phyloP scores from a whole-genome alignment of 1,140 invertebrate species.

The Zaprionus davidi region DNA sequence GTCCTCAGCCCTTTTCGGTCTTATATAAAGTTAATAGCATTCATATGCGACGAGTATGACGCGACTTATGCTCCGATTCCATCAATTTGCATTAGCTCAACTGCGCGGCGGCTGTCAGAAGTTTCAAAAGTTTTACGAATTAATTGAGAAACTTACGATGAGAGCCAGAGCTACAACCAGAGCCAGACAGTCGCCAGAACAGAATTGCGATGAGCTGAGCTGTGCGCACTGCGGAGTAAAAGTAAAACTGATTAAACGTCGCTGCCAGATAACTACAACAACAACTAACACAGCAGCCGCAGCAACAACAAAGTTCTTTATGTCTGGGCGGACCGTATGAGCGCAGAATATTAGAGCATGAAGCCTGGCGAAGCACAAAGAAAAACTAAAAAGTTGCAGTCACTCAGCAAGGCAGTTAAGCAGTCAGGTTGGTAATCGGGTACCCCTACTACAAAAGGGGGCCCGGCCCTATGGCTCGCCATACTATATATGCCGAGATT shows the following conservation, averaged over 20 bases:
- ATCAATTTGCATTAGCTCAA: constrained; percentile 69
- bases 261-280: constrained; percentile 46
- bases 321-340: constrained; percentile 36
- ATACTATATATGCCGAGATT: constrained; percentile 5
- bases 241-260: constrained; percentile 68
- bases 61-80: constrained; percentile 53
- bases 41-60: constrained; percentile 45
- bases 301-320: constrained; percentile 9
- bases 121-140: constrained; percentile 66
- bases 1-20: constrained; percentile 31
- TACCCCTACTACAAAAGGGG: not conserved
- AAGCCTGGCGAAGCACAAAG: constrained; percentile 58
- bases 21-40: constrained; percentile 51
- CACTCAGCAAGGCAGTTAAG: constrained; percentile 1
- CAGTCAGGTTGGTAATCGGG: not conserved
- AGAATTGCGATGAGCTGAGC: constrained; percentile 32
- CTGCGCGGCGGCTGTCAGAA: constrained; percentile 57
- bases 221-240: constrained; percentile 13
- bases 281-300: not conserved
- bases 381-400: constrained; percentile 53
- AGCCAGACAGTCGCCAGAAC: constrained; percentile 19
- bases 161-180: not conserved
- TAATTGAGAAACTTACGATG: constrained; percentile 73
- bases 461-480: not conserved
- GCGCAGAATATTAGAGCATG: constrained; percentile 73